phyloP scores from a whole-genome alignment of 2,797 vertebrate species.

The Hyperoplus lanceolatus region DNA sequence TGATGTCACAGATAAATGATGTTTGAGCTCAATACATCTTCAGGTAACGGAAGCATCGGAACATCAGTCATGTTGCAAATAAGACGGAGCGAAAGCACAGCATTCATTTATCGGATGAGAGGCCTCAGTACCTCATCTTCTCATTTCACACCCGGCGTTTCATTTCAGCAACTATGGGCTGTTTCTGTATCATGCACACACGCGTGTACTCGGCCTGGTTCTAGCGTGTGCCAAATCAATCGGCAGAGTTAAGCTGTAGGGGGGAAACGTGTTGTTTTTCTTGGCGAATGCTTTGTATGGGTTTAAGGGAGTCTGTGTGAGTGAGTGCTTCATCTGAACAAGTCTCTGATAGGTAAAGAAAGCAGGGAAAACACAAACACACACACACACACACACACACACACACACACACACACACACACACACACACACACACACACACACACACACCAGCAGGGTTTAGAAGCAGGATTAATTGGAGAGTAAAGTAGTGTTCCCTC shows the following conservation, averaged over 20 bases:
- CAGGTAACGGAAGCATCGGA: constrained; percentile 4
- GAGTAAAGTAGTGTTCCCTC: constrained; percentile 72
- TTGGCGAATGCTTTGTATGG: constrained; percentile 63
- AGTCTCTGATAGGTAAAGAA: constrained; percentile 63
- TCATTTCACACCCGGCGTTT: constrained; percentile 53
- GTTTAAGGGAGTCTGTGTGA: constrained; percentile 61
- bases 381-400: constrained; percentile 16
- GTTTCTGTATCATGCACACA: constrained; percentile 35
- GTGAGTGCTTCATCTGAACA: constrained; percentile 64
- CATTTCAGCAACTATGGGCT: constrained; percentile 29
- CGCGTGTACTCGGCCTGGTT: constrained; percentile 27
- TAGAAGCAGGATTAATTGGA: constrained; percentile 77
- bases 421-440: constrained; percentile 33
- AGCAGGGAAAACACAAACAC: constrained; percentile 8
- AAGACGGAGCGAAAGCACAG: constrained; percentile 17
- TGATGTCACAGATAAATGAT: not conserved
- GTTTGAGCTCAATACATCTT: constrained; percentile 16
- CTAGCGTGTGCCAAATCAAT: constrained; percentile 60
- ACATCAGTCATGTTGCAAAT: constrained; percentile 26
- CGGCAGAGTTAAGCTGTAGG: constrained; percentile 62
- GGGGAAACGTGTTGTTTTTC: constrained; percentile 70
- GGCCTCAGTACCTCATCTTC: constrained; percentile 60
- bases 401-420: constrained; percentile 10
- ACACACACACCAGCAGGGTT: constrained; percentile 52
- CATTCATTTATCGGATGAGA: constrained; percentile 52